A percentile compares a stretch with the other conserved stretches of the same genome.
These are phyloP conservation scores for Ligdia adustata DNA, from an alignment of 2,888 invertebrate genomes.

Conservation along the genomic window DNA sequence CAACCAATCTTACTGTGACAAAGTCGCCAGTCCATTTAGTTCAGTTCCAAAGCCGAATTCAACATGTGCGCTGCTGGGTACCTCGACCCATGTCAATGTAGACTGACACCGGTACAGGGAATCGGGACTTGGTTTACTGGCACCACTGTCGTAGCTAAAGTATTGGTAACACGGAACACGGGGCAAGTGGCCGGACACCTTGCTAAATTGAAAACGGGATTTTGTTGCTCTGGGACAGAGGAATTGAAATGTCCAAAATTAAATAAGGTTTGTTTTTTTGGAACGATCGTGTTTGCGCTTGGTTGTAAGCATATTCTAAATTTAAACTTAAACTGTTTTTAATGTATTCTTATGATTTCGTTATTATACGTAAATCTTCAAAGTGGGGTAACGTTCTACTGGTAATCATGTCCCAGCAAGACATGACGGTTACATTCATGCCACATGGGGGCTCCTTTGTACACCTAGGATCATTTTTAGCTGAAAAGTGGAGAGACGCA, in stretches of 20 bases:
- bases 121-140: slow-evolving; percentile 35
- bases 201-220: slow-evolving; percentile 24
- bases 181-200: slow-evolving; percentile 25
- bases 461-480: too few species aligned
- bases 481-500: too few species aligned
- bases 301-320: too few species aligned
- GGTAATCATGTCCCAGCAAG: too few species aligned
- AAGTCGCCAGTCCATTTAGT: neutral
- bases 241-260: slow-evolving; percentile 16
- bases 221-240: slow-evolving; percentile 12
- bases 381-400: too few species aligned
- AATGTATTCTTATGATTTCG: too few species aligned
- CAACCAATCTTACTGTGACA: slow-evolving; percentile 12
- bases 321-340: too few species aligned
- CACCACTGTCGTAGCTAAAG: slow-evolving; percentile 24
- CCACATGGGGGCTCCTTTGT: too few species aligned
- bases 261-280: too few species aligned
- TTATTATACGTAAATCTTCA: too few species aligned
- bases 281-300: too few species aligned
- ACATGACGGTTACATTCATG: too few species aligned
- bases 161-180: slow-evolving; percentile 31
- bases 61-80: slow-evolving; percentile 33
- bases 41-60: slow-evolving; percentile 19
- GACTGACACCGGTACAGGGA: slow-evolving; percentile 33
- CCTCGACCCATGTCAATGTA: slow-evolving; percentile 40